Conservation (phyloP, 1,140 invertebrate species). For the Coptotermes formosanus region DNA sequence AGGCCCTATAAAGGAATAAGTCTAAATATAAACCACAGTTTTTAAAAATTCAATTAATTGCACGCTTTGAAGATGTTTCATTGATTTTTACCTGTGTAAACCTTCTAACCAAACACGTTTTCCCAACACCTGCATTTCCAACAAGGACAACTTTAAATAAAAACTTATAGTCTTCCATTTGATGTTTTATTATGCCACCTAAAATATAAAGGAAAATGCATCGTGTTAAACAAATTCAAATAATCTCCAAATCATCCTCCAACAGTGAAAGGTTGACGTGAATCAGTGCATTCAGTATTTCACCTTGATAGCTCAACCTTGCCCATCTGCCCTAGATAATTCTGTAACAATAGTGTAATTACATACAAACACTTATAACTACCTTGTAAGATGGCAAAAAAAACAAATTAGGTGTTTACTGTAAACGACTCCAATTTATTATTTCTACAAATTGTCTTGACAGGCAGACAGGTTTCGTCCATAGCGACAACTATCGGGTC, state of each 20-base stretch:
- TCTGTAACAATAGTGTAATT: background rate
- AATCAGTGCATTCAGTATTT: slow-evolving; percentile 25
- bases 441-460: background rate
- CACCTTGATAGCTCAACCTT: slow-evolving; percentile 20
- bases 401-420: background rate
- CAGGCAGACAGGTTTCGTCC: background rate
- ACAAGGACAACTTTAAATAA: slow-evolving; percentile 96
- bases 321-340: background rate
- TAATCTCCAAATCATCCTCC: background rate
- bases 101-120: slow-evolving; percentile 87
- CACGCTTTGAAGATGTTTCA: background rate
- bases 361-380: background rate
- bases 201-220: background rate
- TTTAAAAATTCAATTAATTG: no score
- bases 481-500: background rate
- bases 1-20: slow-evolving; percentile 61
- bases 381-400: background rate
- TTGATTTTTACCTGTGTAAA: slow-evolving; percentile 70
- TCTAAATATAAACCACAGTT: background rate
- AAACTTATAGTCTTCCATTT: slow-evolving; percentile 98
- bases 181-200: slow-evolving; percentile 21
- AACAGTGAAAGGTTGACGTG: slow-evolving; percentile 21
- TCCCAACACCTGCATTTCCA: slow-evolving; percentile 93
- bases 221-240: background rate
- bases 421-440: background rate